These are phyloP conservation scores for Ennomos erosarius DNA, from an alignment of 2,888 invertebrate species.

Conservation along the genomic window DNA sequence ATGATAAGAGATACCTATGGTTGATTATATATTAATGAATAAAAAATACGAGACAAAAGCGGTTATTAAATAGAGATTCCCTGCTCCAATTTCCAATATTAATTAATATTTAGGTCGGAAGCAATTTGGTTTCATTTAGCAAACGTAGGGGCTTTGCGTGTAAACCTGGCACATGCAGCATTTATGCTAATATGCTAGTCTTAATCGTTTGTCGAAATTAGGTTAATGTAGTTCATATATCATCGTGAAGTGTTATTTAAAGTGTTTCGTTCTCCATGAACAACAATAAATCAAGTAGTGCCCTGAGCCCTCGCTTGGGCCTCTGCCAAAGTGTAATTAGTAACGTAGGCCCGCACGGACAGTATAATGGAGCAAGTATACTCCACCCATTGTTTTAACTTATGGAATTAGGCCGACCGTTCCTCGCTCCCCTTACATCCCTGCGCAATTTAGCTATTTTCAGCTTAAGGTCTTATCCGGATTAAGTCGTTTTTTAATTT, in stretches of 20 bases:
- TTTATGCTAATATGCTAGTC: constrained; percentile 38
- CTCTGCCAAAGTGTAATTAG: constrained; percentile 80
- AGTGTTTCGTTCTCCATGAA: constrained; percentile 70
- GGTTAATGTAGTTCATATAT: constrained; percentile 61
- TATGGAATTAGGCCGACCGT: constrained; percentile 61
- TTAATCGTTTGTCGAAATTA: constrained; percentile 43
- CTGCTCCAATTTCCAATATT: too few relatives aligned
- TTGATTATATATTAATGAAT: too few relatives aligned
- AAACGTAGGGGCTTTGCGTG: constrained; percentile 23
- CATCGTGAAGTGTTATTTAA: constrained; percentile 67
- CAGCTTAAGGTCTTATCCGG: constrained; percentile 2
- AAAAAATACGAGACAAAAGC: too few relatives aligned
- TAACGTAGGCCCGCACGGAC: constrained; percentile 65
- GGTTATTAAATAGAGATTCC: too few relatives aligned
- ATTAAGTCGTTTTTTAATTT: constrained; percentile 18
- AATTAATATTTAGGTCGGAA: not conserved
- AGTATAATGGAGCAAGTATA: constrained; percentile 65
- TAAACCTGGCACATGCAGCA: constrained; percentile 35
- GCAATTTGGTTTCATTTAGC: constrained; percentile 21
- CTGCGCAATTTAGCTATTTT: constrained; percentile 18
- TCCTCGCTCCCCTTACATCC: constrained; percentile 40
- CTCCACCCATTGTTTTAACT: constrained; percentile 68
- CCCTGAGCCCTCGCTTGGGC: constrained; percentile 67
- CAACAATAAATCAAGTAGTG: constrained; percentile 75
- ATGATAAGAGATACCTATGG: too few relatives aligned